Evolutionary conservation across 1,140 invertebrate species (phyloP).

Genomic region (Meloidogyne exigua): DNA sequence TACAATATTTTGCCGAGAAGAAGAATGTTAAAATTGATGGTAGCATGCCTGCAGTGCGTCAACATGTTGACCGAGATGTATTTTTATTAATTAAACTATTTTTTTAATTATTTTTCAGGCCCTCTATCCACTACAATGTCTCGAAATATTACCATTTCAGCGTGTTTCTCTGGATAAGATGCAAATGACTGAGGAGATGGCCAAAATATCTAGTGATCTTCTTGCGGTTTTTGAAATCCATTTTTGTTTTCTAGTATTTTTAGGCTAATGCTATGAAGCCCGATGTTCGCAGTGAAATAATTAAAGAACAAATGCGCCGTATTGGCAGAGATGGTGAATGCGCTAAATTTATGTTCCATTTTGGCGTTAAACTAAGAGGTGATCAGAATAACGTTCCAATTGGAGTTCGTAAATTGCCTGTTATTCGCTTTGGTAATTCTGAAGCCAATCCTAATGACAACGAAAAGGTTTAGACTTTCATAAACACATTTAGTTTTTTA

Average conservation of each 20-base stretch:
- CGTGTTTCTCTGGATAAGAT: slow-evolving; percentile 32
- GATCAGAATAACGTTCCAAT: slow-evolving; percentile 22
- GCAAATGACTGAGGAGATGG: slow-evolving; percentile 3
- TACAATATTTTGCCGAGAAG: slow-evolving; percentile 19
- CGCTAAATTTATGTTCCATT: slow-evolving; percentile 18
- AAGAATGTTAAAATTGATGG: slow-evolving; percentile 20
- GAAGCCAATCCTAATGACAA: background rate
- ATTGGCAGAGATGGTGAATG: slow-evolving; percentile 8
- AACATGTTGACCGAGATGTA: slow-evolving; percentile 21
- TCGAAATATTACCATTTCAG: slow-evolving; percentile 23
- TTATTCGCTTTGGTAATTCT: background rate
- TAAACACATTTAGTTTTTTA: too few relatives aligned
- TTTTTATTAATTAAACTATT: background rate
- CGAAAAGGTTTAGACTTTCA: slow-evolving; percentile 1
- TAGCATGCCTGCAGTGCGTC: slow-evolving; percentile 27
- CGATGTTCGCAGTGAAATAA: background rate
- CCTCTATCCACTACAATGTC: slow-evolving; percentile 4
- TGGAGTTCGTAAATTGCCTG: slow-evolving; percentile 1
- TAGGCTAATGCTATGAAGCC: slow-evolving; percentile 21
- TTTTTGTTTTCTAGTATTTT: background rate
- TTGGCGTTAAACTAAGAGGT: slow-evolving; percentile 15
- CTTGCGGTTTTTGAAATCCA: slow-evolving; percentile 10
- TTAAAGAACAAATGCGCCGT: slow-evolving; percentile 16
- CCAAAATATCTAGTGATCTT: slow-evolving; percentile 26
- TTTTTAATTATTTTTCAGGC: slow-evolving; percentile 9